Evolutionary conservation across 2,113 vertebrate species (phyloP), one percentile per base, ranked within the genome.

Genomic region (Gobius niger): DNA sequence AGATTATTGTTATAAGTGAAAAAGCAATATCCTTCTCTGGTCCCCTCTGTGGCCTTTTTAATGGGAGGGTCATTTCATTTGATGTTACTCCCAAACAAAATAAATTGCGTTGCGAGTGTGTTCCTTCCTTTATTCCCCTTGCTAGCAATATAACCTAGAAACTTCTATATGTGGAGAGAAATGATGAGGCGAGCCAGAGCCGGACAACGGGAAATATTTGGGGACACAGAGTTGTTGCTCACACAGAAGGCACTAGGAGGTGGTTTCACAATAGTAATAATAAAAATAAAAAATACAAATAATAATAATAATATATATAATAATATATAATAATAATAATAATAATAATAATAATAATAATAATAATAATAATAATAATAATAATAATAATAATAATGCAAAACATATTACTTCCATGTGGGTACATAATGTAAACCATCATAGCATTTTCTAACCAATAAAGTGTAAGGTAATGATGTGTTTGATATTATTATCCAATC

Each of bases 51-150:
- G 86, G 86, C 81, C 84, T 84, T 82, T 90, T 89, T 89, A 91
- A 87, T 87, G 80, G 83, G 84, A 73, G 70, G 87, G 89, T 87
- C 84, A 83, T 82, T 87, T 85, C 76, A 85, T 89, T 90, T 87
- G 77, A 88, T 86, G 86, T 81, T 82, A 76, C 78, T 77, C 73
- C 83, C 80, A 87, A 89, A 88, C 81, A 85, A 89, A 88, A 88
- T 87, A 88, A 87, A 90, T 86, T 89, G 84, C 83, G 72, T 84
- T 91, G 72, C 19, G 78, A 81, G 70, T 75, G 78, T 81, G 78
- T 76, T 70, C 54, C 76, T 72, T 47, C 70, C 79, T 82, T 87
- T 89, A 88, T 90, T 90, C 85, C 88, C 88, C 87, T 73, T 68
- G 84, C 84, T 77, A 16, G 74, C 83, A 88, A 85, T 89, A 89